Conservation (phyloP, 2,888 invertebrate species). For the Baronia brevicornis region DNA sequence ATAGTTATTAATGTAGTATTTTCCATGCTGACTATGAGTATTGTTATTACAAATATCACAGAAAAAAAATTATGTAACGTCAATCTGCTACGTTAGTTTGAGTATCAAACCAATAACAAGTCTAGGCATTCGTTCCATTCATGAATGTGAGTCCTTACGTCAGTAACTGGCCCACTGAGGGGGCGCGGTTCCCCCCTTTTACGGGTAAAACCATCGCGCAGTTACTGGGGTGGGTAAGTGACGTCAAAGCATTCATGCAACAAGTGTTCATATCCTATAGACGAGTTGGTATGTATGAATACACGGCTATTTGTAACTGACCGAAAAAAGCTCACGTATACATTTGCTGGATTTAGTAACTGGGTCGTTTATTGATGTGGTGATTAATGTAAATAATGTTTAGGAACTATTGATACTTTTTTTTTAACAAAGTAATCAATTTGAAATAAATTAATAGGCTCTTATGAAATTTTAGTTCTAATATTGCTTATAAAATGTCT, state of each 20-base stretch:
- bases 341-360: conserved; percentile 10
- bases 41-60: too few species aligned
- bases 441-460: too few species aligned
- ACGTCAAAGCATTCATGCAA: conserved; percentile 67
- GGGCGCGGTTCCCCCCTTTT: conserved; percentile 43
- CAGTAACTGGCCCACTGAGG: conserved; percentile 44
- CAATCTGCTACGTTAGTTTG: background rate
- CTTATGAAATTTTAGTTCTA: too few species aligned
- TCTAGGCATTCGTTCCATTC: conserved; percentile 59
- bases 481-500: too few species aligned
- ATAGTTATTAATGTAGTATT: too few species aligned
- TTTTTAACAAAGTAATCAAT: too few species aligned
- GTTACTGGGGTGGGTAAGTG: conserved; percentile 44
- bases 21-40: too few species aligned
- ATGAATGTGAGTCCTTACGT: conserved; percentile 64
- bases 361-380: conserved; percentile 6
- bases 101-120: conserved; percentile 26
- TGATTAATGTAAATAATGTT: too few species aligned
- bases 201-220: conserved; percentile 27
- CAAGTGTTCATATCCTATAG: conserved; percentile 60
- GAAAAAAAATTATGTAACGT: conserved; percentile 6
- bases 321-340: conserved; percentile 30
- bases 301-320: conserved; percentile 57
- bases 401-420: too few species aligned
- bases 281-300: conserved; percentile 42